phyloP scores from a whole-genome alignment of 1,140 invertebrate species.

The Lucilia sericata region DNA sequence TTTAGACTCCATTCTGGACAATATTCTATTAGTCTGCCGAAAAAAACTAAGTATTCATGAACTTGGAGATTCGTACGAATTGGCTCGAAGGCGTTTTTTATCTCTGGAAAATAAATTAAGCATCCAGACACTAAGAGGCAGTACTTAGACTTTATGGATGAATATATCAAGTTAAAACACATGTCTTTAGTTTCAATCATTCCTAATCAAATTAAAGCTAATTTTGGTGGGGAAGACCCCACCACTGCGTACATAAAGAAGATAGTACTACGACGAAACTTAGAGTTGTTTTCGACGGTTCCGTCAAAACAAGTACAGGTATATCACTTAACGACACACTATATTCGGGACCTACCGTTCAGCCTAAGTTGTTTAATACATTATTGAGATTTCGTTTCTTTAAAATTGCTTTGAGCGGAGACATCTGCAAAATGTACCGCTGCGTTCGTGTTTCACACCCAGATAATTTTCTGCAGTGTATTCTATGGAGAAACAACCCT shows the following conservation, averaged over 20 bases:
- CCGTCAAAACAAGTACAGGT: conserved; percentile 42
- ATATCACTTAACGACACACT: conserved; percentile 50
- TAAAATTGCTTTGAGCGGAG: conserved; percentile 33
- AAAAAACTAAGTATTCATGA: background rate
- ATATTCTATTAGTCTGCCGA: conserved; percentile 33
- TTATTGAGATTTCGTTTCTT: conserved; percentile 64
- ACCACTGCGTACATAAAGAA: conserved; percentile 48
- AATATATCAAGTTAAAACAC: conserved; percentile 30
- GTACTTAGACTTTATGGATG: background rate
- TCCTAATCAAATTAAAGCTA: background rate
- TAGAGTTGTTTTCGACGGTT: conserved; percentile 48
- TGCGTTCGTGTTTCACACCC: conserved; percentile 39
- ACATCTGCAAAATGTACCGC: conserved; percentile 52
- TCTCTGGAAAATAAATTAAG: background rate
- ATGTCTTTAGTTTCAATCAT: background rate
- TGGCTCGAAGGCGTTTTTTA: background rate
- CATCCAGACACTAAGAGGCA: background rate
- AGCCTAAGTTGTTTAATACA: conserved; percentile 55
- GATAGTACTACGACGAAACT: conserved; percentile 52
- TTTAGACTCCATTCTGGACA: background rate
- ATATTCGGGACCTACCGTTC: conserved; percentile 47
- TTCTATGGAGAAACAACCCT: conserved; percentile 37
- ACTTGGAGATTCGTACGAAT: conserved; percentile 38
- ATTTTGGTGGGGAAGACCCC: no score
- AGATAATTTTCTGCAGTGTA: conserved; percentile 45